Base-by-base conservation (phyloP, 2,797 vertebrate genomes). In the Brachyalestes nurse region DNA sequence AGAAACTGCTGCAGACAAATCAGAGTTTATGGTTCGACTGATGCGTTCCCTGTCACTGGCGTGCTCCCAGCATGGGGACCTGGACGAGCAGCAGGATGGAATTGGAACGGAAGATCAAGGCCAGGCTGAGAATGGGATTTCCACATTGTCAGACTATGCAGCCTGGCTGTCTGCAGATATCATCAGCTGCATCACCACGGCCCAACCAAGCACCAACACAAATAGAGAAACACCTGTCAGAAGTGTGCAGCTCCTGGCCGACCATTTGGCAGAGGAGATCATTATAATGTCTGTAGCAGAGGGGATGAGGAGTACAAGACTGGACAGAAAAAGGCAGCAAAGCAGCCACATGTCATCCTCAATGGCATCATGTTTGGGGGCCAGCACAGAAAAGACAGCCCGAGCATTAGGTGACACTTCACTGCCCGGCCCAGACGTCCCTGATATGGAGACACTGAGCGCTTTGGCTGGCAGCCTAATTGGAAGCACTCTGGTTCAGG, bases 31-130 rank as follows among this genome's bases (percentile, higher is more conserved):
- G 86, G 84, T 90, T 62, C 88, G 89, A 25, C 85, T 94, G 69
- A 90, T 94, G 86, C 86, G 86, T 17, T 94, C 91, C 0, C 86
- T 95, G 74, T 88, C 91, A 14, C 67, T 87, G n/a, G 88, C 89
- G 4, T 85, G 78, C 77, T 78, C 81, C 6, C 81, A 65, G 71
- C 66, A 74, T 21, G 78, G 72, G 47, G 75, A 69, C 13, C 40
- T 28, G n/a, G 75, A 71, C 28, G 76, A 80, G 45, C 53, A 70
- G 10, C 72, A 77, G 28, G 53, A 1, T 67, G 65, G 19, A 23
- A 87, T 78, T 42, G 2, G 3, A 21, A 62, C 10, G 0, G 81
- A 81, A 19, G 82, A 14, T 0, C 21, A 77, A 34, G 49, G 4
- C 9, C 38, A 10, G 49, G 17, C 66, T 6, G 74, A 72, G 40